Conservation (phyloP, 1,140 invertebrate species). For the Luehdorfia chinensis region DNA sequence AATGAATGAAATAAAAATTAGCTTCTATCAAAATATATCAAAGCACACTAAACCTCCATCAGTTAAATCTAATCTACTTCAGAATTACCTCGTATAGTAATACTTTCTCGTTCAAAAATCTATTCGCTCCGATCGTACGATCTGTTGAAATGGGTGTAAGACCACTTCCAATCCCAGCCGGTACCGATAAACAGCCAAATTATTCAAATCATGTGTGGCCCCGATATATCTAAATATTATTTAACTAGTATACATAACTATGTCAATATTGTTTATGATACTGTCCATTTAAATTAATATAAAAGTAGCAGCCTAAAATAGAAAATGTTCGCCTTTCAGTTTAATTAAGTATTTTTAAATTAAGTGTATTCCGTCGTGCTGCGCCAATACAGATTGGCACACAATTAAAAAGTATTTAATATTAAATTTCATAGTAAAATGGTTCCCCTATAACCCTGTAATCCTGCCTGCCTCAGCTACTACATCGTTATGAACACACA, state of each 20-base stretch:
- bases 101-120: neutral
- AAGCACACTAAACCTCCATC: neutral
- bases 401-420: too few species aligned
- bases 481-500: too few species aligned
- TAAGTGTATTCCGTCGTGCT: too few species aligned
- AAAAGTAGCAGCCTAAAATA: too few species aligned
- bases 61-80: neutral
- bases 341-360: too few species aligned
- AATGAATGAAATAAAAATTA: neutral
- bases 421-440: too few species aligned
- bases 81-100: neutral
- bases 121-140: neutral
- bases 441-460: too few species aligned
- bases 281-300: too few species aligned
- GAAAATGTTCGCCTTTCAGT: too few species aligned
- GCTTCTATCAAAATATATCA: neutral
- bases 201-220: conserved; percentile 41
- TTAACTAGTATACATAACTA: conserved; percentile 14
- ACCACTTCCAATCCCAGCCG: conserved; percentile 43
- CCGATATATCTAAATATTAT: conserved; percentile 25
- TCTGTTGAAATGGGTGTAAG: conserved; percentile 4
- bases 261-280: conserved; percentile 16
- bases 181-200: conserved; percentile 37
- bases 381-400: too few species aligned
- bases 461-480: too few species aligned